Evolutionary conservation across 2,113 vertebrate species (phyloP), one percentile per base, ranked within the genome.

Genomic region (Cettia cetti): DNA sequence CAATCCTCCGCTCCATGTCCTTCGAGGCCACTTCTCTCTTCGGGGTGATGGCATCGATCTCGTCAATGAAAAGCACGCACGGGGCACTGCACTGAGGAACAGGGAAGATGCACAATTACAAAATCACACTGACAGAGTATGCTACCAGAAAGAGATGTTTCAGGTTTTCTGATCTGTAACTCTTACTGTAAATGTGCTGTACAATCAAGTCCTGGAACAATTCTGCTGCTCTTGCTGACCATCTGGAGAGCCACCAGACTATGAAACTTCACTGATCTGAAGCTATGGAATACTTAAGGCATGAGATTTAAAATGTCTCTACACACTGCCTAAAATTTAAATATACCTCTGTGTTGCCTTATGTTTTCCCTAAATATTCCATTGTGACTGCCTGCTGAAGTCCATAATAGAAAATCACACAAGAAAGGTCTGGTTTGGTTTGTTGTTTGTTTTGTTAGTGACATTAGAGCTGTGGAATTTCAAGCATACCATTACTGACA

Each of bases 1-100:
- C 99, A 33, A 99, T 99, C 93, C 99, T 98, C 49, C 99, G 97
- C 97, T 99, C 99, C 99, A 99, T 99, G 97, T 99, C 99, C 97
- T 99, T 99, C 1, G 99, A 99, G 6, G 99, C 99, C 37, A 99
- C 97, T 96, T 99, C 99, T 98, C 99, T 98, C 94, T 99, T 99
- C 0, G 99, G 99, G 5, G 99, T 99, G 94, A 99, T 99, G 15
- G 99, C 98, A 35, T 99, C 99, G 6, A 99, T 99, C 96, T 99
- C 99, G 19, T 99, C 99, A n/a, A 99, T 99, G 96, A 99, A 99
- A 66, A 99, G 95, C 94, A 99, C 98, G 93, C 99, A 99, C 0
- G 99, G 99, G 42, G 99, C 98, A 49, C 96, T 98, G 92, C 96
- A 98, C 99, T 98, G 76, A 90, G 92, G 42, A 96, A 92, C 21